A percentile compares a stretch with the other conserved stretches of the same genome.
Evolutionary conservation across 2,797 vertebrate genomes (phyloP).

Genomic region (Urocyon cinereoargenteus): DNA sequence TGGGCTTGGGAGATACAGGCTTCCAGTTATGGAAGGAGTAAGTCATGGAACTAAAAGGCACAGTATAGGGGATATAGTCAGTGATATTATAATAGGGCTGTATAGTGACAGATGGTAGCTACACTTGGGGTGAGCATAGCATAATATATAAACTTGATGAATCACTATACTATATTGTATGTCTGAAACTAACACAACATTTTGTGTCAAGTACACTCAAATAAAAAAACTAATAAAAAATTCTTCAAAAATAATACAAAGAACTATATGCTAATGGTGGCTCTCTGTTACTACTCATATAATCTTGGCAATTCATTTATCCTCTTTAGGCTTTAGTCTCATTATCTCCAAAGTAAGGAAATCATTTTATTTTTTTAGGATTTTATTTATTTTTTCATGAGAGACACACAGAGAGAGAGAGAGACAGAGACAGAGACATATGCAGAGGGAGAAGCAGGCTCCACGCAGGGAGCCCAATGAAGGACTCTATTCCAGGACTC

Average conservation of each 20-base stretch:
- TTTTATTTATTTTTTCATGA: too few species aligned
- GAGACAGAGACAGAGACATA: too few species aligned
- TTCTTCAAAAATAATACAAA: conserved; percentile 9
- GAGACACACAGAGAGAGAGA: too few species aligned
- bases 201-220: not conserved
- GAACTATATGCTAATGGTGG: not conserved
- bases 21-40: not conserved
- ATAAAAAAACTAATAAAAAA: not conserved
- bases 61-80: not conserved
- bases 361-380: not conserved
- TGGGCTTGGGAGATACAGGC: not conserved
- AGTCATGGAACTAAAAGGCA: not conserved
- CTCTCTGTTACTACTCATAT: not conserved
- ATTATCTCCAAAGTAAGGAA: conserved; percentile 33
- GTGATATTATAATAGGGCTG: not conserved
- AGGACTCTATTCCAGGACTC: too few species aligned
- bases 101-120: not conserved
- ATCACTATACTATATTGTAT: not conserved
- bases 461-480: too few species aligned
- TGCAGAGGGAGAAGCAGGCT: too few species aligned
- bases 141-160: not conserved
- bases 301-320: not conserved
- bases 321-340: not conserved
- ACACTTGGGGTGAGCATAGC: not conserved
- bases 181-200: not conserved